Percentiles rank a stretch among this genome's conserved stretches.
These are phyloP conservation scores for Centropristis striata DNA, from an alignment of 2,113 vertebrate genomes.

Conservation along the genomic window DNA sequence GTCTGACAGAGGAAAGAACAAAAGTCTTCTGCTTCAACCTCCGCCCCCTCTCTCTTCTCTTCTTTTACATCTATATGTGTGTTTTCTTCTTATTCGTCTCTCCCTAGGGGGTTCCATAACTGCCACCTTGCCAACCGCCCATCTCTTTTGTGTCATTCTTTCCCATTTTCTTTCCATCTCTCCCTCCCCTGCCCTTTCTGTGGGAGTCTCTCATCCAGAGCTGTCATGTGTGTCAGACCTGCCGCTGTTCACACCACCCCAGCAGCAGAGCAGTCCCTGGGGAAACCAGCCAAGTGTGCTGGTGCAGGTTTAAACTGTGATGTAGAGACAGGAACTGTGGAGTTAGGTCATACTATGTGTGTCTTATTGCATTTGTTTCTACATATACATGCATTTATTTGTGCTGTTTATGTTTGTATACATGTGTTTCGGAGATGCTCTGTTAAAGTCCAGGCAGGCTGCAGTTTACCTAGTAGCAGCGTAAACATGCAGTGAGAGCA, in stretches of 20 bases:
- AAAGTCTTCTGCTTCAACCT: neutral
- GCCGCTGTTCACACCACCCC: conserved; percentile 53
- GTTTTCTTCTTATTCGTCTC: conserved; percentile 13
- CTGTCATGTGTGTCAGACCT: conserved; percentile 55
- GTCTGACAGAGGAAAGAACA: conserved; percentile 11
- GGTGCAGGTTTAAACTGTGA: conserved; percentile 32
- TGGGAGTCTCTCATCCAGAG: conserved; percentile 48
- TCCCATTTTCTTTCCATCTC: conserved; percentile 1
- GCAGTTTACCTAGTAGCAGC: conserved; percentile 47
- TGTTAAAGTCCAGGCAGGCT: neutral
- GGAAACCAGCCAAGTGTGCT: conserved; percentile 36
- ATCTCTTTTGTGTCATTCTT: conserved; percentile 17
- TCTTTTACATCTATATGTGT: conserved; percentile 28
- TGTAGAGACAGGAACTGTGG: neutral
- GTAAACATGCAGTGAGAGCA: conserved; percentile 21
- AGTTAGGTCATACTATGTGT: neutral
- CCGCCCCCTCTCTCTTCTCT: neutral
- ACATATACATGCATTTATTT: neutral
- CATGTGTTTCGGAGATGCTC: neutral
- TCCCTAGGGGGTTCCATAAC: conserved; percentile 4
- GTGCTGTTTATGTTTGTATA: conserved; percentile 8
- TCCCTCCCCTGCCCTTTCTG: conserved; percentile 25
- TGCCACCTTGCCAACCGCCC: neutral
- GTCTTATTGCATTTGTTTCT: neutral
- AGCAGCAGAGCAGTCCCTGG: conserved; percentile 28